phyloP scores from a whole-genome alignment of 1,140 invertebrate genomes.

The Oreohelix idahoensis region DNA sequence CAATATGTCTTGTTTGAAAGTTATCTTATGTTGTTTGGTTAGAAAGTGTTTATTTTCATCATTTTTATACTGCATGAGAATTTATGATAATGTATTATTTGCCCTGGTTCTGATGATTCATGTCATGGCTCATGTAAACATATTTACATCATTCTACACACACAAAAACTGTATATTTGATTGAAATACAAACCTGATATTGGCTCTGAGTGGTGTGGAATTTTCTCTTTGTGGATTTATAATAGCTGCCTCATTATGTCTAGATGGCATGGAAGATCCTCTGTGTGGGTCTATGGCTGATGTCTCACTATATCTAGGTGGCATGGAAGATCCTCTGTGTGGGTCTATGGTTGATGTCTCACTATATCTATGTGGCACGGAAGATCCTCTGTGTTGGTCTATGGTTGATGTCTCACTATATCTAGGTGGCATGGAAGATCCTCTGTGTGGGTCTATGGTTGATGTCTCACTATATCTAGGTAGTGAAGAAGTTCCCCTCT shows the following conservation, averaged over 20 bases:
- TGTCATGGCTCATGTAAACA: too few relatives aligned
- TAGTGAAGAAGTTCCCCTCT: not conserved
- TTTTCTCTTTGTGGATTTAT: not conserved
- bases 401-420: not conserved
- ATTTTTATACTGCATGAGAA: too few relatives aligned
- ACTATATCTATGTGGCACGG: not conserved
- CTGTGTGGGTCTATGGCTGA: not conserved
- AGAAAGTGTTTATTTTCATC: too few relatives aligned
- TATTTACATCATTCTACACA: too few relatives aligned
- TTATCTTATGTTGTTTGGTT: too few relatives aligned
- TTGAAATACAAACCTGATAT: slow-evolving; percentile 1
- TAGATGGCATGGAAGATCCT: not conserved
- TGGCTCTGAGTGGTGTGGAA: not conserved
- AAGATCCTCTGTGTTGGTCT: not conserved
- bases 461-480: not conserved
- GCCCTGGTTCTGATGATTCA: too few relatives aligned
- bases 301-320: not conserved
- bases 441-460: not conserved
- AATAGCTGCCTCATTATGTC: not conserved
- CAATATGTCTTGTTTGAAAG: too few relatives aligned
- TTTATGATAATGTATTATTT: too few relatives aligned
- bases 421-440: not conserved
- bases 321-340: too few relatives aligned
- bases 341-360: not conserved
- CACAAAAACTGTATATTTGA: too few relatives aligned